These are phyloP conservation scores for Caenorhabditis japonica DNA, from an alignment of 2,888 invertebrate species.

Conservation along the genomic window DNA sequence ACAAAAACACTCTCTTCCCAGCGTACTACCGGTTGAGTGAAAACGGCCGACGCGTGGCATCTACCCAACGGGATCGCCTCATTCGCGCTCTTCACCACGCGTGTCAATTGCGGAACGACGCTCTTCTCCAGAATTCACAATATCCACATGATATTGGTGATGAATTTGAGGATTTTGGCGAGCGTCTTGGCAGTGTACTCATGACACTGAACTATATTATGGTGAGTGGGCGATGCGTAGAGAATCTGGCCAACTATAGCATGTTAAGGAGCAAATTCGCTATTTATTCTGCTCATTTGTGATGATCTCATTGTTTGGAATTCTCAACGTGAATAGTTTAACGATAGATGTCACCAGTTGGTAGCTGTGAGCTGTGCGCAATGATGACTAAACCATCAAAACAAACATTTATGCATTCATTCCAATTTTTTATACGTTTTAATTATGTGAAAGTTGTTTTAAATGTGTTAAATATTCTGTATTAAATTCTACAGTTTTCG, in stretches of 20 bases:
- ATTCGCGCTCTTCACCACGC: conserved; percentile 43
- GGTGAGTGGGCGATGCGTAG: background rate
- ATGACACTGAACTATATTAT: conserved; percentile 27
- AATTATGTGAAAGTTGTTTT: too few relatives aligned
- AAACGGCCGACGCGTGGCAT: conserved; percentile 29
- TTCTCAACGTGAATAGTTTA: conserved; percentile 36
- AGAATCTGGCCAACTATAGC: too few relatives aligned
- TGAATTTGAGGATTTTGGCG: conserved; percentile 13
- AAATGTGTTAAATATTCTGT: too few relatives aligned
- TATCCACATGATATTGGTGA: background rate
- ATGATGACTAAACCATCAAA: too few relatives aligned
- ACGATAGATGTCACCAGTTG: conserved; percentile 39
- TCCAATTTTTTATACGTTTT: too few relatives aligned
- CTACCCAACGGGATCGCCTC: conserved; percentile 23
- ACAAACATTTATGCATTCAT: too few relatives aligned
- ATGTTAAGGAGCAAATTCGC: conserved; percentile 31
- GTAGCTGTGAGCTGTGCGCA: too few relatives aligned
- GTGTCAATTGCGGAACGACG: conserved; percentile 11
- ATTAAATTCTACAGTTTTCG: conserved; percentile 18
- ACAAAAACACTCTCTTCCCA: too few relatives aligned
- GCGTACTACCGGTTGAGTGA: conserved; percentile 46
- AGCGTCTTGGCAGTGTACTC: conserved; percentile 26
- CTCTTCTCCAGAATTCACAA: too few relatives aligned
- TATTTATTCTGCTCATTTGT: conserved; percentile 42
- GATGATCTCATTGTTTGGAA: conserved; percentile 47